A percentile compares a stretch with the other conserved stretches of the same genome.
phyloP scores from a whole-genome alignment of 2,113 vertebrate species.

The Pteronura brasiliensis region DNA sequence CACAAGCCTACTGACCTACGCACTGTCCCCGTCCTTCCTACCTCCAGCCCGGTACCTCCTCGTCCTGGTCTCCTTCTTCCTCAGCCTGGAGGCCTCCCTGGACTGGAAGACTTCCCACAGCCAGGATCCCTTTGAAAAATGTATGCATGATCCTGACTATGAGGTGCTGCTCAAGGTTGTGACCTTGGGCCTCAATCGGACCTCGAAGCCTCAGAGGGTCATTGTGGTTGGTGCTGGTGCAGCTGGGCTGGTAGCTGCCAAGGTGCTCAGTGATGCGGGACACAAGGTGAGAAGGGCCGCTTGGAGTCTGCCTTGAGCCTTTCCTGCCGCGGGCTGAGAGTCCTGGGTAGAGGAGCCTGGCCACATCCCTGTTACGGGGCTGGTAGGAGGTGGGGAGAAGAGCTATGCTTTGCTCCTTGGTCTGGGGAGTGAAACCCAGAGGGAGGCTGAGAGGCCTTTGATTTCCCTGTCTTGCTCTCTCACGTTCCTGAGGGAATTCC shows the following conservation, averaged over 20 bases:
- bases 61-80: neutral
- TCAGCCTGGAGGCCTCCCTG: constrained; percentile 25
- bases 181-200: constrained; percentile 81
- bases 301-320: neutral
- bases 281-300: constrained; percentile 83
- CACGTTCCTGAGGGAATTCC: neutral
- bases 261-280: constrained; percentile 86
- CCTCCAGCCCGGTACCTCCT: constrained; percentile 42
- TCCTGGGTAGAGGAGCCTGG: accelerated
- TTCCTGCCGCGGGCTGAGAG: neutral
- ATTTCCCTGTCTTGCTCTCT: neutral
- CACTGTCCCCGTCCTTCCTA: neutral
- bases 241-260: constrained; percentile 88
- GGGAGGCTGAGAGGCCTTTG: neutral
- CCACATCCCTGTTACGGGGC: neutral
- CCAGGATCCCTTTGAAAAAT: constrained; percentile 82
- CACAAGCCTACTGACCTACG: accelerated
- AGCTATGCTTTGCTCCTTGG: neutral
- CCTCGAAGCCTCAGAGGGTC: constrained; percentile 79
- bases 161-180: constrained; percentile 82
- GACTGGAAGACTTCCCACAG: constrained; percentile 16
- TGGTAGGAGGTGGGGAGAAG: neutral
- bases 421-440: neutral
- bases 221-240: constrained; percentile 87
- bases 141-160: constrained; percentile 87